Conservation (phyloP, 2,113 vertebrate species). For the Arvicanthis niloticus region DNA sequence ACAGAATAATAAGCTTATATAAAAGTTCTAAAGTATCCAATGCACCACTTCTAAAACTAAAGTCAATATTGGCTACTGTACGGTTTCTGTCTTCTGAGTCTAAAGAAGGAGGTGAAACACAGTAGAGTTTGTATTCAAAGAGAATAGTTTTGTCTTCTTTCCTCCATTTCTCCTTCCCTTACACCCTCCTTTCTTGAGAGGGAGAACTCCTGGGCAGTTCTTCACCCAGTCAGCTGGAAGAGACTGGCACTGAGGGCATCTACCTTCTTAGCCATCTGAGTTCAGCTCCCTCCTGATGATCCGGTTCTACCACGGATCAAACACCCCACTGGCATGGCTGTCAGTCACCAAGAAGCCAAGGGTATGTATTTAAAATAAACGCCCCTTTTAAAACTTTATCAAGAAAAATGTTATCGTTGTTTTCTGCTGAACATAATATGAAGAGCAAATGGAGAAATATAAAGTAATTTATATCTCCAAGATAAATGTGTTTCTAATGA, state of each 20-base stretch:
- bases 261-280: neutral
- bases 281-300: too few species aligned
- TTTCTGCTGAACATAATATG: neutral
- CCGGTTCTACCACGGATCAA: rapidly evolving
- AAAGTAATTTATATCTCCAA: neutral
- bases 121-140: neutral
- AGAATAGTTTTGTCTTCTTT: neutral
- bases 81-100: neutral
- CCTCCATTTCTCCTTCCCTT: neutral
- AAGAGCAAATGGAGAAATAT: neutral
- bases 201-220: neutral
- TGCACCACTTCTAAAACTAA: slow-evolving; percentile 20
- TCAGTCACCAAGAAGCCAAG: neutral
- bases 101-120: neutral
- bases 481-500: neutral
- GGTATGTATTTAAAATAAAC: neutral
- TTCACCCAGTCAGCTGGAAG: neutral
- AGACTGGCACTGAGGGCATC: neutral
- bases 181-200: neutral
- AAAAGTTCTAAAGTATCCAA: neutral
- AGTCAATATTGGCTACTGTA: neutral
- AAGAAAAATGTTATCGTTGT: neutral
- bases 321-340: neutral
- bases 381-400: neutral
- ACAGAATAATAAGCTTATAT: neutral